These are phyloP conservation scores for Furcula furcula DNA, from an alignment of 2,888 invertebrate species.

Conservation along the genomic window DNA sequence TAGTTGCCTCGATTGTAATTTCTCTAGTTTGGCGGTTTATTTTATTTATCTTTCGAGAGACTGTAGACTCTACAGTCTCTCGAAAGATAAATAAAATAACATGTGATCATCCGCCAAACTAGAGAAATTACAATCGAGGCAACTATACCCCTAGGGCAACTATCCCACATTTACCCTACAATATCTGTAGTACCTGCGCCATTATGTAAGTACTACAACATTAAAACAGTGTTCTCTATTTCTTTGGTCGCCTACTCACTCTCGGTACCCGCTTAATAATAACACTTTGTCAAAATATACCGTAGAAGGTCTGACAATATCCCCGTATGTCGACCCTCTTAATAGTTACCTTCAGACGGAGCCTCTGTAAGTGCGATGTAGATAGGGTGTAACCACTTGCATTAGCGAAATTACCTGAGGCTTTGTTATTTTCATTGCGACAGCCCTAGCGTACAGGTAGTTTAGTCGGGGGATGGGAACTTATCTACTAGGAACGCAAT, in stretches of 20 bases:
- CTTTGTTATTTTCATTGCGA: slow-evolving; percentile 79
- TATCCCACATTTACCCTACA: too few species aligned
- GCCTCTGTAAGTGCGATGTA: slow-evolving; percentile 70
- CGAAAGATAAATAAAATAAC: too few species aligned
- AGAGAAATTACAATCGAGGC: too few species aligned
- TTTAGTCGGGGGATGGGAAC: slow-evolving; percentile 41
- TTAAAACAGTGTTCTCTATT: slow-evolving; percentile 22
- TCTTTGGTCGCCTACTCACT: slow-evolving; percentile 34
- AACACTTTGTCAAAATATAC: slow-evolving; percentile 68
- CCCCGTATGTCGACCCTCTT: slow-evolving; percentile 63
- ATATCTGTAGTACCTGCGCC: too few species aligned
- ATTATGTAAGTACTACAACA: too few species aligned
- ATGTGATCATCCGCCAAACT: too few species aligned
- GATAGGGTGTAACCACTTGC: slow-evolving; percentile 78
- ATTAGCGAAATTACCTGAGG: slow-evolving; percentile 80
- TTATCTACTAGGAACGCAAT: slow-evolving; percentile 17
- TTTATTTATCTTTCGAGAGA: too few species aligned
- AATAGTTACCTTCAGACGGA: slow-evolving; percentile 67
- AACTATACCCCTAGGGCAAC: too few species aligned
- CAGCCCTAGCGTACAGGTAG: slow-evolving; percentile 53
- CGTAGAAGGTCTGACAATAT: slow-evolving; percentile 60
- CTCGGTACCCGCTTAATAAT: slow-evolving; percentile 53
- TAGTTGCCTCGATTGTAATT: too few species aligned
- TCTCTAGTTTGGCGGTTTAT: too few species aligned
- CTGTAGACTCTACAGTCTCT: too few species aligned